Base-by-base conservation (phyloP, 2,888 invertebrate genomes). In the Iphiclides podalirius region DNA sequence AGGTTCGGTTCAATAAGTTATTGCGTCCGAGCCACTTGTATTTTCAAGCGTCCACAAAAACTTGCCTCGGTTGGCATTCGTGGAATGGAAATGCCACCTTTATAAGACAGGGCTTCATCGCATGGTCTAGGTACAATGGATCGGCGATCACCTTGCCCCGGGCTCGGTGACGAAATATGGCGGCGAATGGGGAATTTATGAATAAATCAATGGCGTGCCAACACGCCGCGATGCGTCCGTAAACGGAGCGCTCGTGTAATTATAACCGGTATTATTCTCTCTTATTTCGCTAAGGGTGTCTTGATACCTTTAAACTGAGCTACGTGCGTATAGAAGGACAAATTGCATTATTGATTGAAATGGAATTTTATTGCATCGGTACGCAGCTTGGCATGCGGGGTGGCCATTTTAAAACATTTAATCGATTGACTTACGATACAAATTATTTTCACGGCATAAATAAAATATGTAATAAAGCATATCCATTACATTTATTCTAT, bases 151-250 rank as follows among this genome's bases (percentile, higher is more conserved):
- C 49, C 64, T 70, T 66, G 62, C 64, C 64, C 63, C 63, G 66
- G 64, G 59, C 60, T 57, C 60, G 61, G 61, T 52, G 50, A 52
- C 54, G 64, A 64, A 59, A 63, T 63, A 66, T 64, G 59, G 64
- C 57, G 52, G 59, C 60, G 52, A 62, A 61, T 59, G 55, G 38
- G 56, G 63, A 71, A 76, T 80, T 79, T 75, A 82, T 78, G 67
- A 60, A 65, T 67, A 70, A 70, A 75, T 80, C 74, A 79, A 70
- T 67, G 63, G 31, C 66, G 80, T 77, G 57, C 77, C 77, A 67
- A 76, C 76, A 76, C 58, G 67, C 51, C 40, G 61, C 60, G 58
- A 53, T 50, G 14, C 68, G 66, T 54, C 64, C 65, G 53, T 75
- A 61, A 74, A 77, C 52, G 68, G 79, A 54, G 34, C 45, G 58